Base-by-base conservation (phyloP, 92 coral and sea anemone species). In the Actinernus sp. region DNA sequence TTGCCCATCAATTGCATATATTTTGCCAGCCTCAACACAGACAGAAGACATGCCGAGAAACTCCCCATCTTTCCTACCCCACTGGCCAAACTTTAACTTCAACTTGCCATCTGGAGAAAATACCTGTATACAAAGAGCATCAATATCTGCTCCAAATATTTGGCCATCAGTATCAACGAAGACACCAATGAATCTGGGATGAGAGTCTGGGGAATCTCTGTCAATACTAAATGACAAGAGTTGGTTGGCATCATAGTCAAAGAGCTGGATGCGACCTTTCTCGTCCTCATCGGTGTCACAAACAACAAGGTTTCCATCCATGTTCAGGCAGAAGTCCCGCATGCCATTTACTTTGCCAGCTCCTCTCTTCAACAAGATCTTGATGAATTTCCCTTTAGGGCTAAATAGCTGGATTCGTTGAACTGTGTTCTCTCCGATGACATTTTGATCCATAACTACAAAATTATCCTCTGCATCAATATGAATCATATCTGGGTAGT, bases 401-500 rank as follows among this genome's bases (percentile, higher is more conserved):
- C 55, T 57, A 66, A 93, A 93, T 10, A 93, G 80, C 65, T 93
- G 98, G 14, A 93, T 55, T 8, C 98, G 68, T 57, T 93, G 98
- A 30, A 83, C 67, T 0, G 94, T 83, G 13, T 76, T 73, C 52
- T 61, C 58, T 0, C 97, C 97, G 19, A 68, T 83, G 9, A 76
- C 67, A 44, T 93, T 67, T 47, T 93, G 84, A 33, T 93, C 98
- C 62, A 93, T 28, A 45, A 93, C 97, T 18, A 93, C 32, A 54
- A 78, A 90, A 23, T 87, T 83, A 1, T 94, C 97, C 24, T 83
- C 78, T 25, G 52, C 36, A 50, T 93, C 90, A 23, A 90, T 60
- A 59, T 81, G 86, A 1, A 93, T 84, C 57, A 79, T 92, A 24
- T 71, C 81, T 1, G 98, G 98, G 28, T 86, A 74, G 26, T 69